Evolutionary conservation across 2,888 invertebrate species (phyloP).

Genomic region (Microplitis deprimator): DNA sequence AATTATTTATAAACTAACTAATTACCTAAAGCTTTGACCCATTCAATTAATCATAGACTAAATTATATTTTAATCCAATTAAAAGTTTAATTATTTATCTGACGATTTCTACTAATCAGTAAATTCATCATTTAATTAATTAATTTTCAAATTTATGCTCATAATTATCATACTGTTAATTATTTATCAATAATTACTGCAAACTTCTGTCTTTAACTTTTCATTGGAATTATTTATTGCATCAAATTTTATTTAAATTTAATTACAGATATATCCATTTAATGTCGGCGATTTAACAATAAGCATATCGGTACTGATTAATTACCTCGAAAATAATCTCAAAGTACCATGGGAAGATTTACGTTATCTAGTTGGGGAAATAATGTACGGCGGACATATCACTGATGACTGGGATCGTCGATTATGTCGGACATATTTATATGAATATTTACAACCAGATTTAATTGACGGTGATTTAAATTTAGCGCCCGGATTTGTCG

Average conservation of each 20-base stretch:
- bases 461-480: slow-evolving; percentile 89
- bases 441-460: slow-evolving; percentile 90
- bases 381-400: slow-evolving; percentile 98
- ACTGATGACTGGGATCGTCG: slow-evolving; percentile 96
- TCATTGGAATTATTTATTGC: not conserved
- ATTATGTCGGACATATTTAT: slow-evolving; percentile 87
- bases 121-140: slow-evolving; percentile 16
- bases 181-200: not conserved
- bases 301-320: slow-evolving; percentile 90
- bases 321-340: slow-evolving; percentile 90
- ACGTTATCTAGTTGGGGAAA: slow-evolving; percentile 94
- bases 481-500: slow-evolving; percentile 87
- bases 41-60: not conserved
- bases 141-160: not conserved
- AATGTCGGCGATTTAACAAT: slow-evolving; percentile 92
- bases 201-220: not conserved
- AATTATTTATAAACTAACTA: not conserved
- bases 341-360: slow-evolving; percentile 95
- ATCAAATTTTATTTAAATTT: not conserved
- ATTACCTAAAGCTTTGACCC: not conserved
- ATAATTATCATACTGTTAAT: not conserved
- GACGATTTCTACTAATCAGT: not conserved
- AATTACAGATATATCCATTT: slow-evolving; percentile 77
- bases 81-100: not conserved
- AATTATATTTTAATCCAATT: slow-evolving; percentile 1